Percentiles rank a stretch among this genome's conserved stretches.
Evolutionary conservation across 1,140 invertebrate species (phyloP).

Genomic region (Drosophila grimshawi): DNA sequence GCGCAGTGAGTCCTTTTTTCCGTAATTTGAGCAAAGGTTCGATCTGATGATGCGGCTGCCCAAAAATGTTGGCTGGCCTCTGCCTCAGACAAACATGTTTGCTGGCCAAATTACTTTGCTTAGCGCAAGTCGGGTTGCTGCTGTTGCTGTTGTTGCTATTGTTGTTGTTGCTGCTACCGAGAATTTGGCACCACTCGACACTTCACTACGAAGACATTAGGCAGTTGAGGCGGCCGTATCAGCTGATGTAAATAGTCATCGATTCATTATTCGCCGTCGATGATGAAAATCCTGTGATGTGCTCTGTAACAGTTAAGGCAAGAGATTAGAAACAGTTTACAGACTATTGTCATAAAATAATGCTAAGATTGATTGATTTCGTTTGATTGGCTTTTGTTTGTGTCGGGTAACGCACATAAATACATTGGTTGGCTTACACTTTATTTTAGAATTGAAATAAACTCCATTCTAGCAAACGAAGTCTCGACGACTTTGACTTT

Average conservation of each 20-base stretch:
- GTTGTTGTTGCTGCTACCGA: constrained; percentile 45
- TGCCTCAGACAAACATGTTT: constrained; percentile 60
- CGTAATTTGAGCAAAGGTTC: constrained; percentile 39
- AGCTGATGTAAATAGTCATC: constrained; percentile 76
- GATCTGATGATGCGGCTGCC: constrained; percentile 50
- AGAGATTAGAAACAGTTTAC: not conserved
- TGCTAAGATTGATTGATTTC: no score
- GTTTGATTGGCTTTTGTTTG: no score
- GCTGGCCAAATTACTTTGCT: constrained; percentile 43
- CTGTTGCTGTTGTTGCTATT: constrained; percentile 22
- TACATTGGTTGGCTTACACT: no score
- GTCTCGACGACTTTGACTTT: no score
- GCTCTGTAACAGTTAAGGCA: constrained; percentile 33
- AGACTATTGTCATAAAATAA: not conserved
- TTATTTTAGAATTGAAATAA: no score
- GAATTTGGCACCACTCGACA: constrained; percentile 47
- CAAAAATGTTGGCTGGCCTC: constrained; percentile 40
- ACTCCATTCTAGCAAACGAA: no score
- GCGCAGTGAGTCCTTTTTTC: constrained; percentile 52
- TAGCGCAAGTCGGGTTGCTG: constrained; percentile 26
- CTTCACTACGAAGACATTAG: constrained; percentile 55
- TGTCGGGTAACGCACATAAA: no score
- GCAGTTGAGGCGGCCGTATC: constrained; percentile 65
- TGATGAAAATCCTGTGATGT: constrained; percentile 57
- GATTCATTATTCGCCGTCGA: constrained; percentile 74